These are phyloP conservation scores for Sepiola atlantica DNA, from an alignment of 2,888 invertebrate species.

Conservation along the genomic window DNA sequence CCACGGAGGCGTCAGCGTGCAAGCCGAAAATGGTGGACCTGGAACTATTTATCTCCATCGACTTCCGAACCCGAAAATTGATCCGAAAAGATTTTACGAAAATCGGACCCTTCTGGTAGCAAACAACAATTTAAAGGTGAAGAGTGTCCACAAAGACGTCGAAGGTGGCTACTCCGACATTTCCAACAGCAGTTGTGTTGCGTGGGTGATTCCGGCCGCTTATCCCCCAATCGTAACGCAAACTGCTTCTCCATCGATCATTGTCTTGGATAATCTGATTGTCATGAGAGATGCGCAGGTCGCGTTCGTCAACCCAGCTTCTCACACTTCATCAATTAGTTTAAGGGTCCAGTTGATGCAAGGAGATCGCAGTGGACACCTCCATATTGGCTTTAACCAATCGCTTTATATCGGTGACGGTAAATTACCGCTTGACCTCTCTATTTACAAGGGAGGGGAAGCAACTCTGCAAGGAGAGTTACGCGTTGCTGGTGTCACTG, in stretches of 20 bases:
- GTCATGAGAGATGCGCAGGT: slow-evolving; percentile 48
- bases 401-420: slow-evolving; percentile 60
- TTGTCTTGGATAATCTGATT: slow-evolving; percentile 60
- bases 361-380: slow-evolving; percentile 60
- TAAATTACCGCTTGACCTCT: slow-evolving; percentile 57
- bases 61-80: slow-evolving; percentile 52
- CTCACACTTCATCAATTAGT: slow-evolving; percentile 51
- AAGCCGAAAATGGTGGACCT: slow-evolving; percentile 60
- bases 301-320: slow-evolving; percentile 48
- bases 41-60: slow-evolving; percentile 64
- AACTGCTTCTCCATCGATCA: slow-evolving; percentile 49
- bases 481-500: slow-evolving; percentile 61
- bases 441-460: slow-evolving; percentile 60
- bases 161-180: slow-evolving; percentile 53
- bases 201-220: slow-evolving; percentile 59
- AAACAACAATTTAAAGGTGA: slow-evolving; percentile 55
- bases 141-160: slow-evolving; percentile 53
- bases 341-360: slow-evolving; percentile 54
- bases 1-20: slow-evolving; percentile 59
- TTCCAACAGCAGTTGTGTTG: slow-evolving; percentile 53
- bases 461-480: slow-evolving; percentile 62
- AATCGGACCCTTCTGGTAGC: slow-evolving; percentile 62
- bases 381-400: slow-evolving; percentile 63
- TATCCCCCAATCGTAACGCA: slow-evolving; percentile 56
- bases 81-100: slow-evolving; percentile 50